Evolutionary conservation across 2,797 vertebrate genomes (phyloP), one percentile per base, ranked within the genome.

Genomic region (Picus viridis): DNA sequence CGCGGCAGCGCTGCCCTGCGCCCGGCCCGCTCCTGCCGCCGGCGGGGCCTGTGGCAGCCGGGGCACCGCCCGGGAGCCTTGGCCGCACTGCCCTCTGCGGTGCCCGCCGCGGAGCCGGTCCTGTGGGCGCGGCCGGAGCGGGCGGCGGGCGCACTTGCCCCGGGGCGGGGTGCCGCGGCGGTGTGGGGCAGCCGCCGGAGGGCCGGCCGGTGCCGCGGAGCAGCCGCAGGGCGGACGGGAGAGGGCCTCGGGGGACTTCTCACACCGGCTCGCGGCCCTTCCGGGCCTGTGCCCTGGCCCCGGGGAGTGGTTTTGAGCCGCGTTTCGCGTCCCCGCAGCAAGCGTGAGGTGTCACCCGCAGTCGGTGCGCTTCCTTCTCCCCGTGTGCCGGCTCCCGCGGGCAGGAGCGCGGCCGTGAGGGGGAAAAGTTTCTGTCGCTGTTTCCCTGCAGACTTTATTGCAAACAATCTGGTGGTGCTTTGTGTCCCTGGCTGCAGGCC

Each of bases 231-330:
- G 54, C 7, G 43, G 32, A 39, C 4, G 17, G 34, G 62, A 81
- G 43, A 9, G 67, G 47, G 56, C 34, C 27, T 16, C 7, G 12
- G 7, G n/a, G 3, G 19, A 16, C 3, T 26, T 5, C 9, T 36
- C 20, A 5, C 23, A 10, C 34, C 4, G 16, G 7, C 9, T 24
- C 2, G 5, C 10, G 18, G 71, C 26, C 22, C 16, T 10, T 20
- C 24, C 9, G 7, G 63, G 57, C 62, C 54, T 8, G 7, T 13
- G n/a, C 14, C 26, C 16, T 57, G 12, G 10, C 47, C 10, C 9
- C 19, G 5, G 11, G 20, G 20, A 2, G 15, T 2, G 16, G 8
- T 6, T 10, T 30, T 6, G n/a, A n/a, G 26, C 16, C 5, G 34
- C 23, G 1, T 36, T 57, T 43, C 17, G 20, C 10, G 19, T 34